These are phyloP conservation scores for Corythoichthys intestinalis DNA, from an alignment of 2,113 vertebrate species.

Conservation along the genomic window DNA sequence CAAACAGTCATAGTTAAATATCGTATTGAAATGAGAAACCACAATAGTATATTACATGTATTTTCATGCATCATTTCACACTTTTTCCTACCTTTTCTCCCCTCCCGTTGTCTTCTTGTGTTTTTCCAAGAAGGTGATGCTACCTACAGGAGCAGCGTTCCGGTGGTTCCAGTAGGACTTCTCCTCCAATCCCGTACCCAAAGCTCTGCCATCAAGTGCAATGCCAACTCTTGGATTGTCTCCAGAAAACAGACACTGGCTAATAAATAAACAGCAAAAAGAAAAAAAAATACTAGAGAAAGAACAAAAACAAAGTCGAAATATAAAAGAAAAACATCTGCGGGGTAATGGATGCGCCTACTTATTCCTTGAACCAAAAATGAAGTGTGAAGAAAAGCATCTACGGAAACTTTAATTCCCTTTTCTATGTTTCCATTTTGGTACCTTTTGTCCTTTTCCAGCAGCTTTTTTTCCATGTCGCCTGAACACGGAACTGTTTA, in stretches of 20 bases:
- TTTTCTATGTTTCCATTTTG: slow-evolving; percentile 94
- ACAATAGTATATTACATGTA: background rate
- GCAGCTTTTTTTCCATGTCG: slow-evolving; percentile 68
- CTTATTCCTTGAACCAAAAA: slow-evolving; percentile 99
- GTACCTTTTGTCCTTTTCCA: slow-evolving; percentile 80
- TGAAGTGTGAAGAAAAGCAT: slow-evolving; percentile 78
- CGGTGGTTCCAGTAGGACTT: slow-evolving; percentile 98
- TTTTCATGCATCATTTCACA: slow-evolving; percentile 43
- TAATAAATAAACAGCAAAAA: slow-evolving; percentile 73
- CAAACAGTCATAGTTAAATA: background rate
- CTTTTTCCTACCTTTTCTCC: slow-evolving; percentile 13
- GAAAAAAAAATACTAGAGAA: slow-evolving; percentile 42
- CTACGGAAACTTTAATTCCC: slow-evolving; percentile 98
- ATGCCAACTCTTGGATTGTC: slow-evolving; percentile 95
- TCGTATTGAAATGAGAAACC: background rate
- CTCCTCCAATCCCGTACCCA: slow-evolving; percentile 74
- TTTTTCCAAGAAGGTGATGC: slow-evolving; percentile 97
- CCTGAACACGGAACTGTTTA: slow-evolving; percentile 91
- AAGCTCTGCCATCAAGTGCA: slow-evolving; percentile 98
- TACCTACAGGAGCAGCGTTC: slow-evolving; percentile 97
- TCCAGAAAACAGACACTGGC: slow-evolving; percentile 91
- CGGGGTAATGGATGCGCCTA: slow-evolving; percentile 92
- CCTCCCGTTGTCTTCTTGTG: slow-evolving; percentile 26
- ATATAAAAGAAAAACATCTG: slow-evolving; percentile 50
- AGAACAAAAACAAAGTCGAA: slow-evolving; percentile 37